phyloP scores from a whole-genome alignment of 2,113 vertebrate species.

The Gymnogyps californianus region DNA sequence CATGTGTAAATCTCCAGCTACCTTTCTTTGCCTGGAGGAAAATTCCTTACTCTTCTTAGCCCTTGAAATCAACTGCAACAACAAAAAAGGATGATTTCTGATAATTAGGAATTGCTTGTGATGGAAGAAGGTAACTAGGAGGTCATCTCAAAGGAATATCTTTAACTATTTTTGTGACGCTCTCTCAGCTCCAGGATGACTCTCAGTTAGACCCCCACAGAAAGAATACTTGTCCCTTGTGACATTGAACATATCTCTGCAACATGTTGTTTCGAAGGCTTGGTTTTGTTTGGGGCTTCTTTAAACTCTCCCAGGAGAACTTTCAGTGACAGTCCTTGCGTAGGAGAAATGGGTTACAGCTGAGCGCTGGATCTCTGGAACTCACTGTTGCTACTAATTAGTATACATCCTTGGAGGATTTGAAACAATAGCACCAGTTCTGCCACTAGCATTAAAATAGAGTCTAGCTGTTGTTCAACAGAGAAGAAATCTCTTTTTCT shows the following conservation, averaged over 20 bases:
- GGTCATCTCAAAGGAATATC: not conserved
- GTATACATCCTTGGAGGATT: not conserved
- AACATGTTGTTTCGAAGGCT: not conserved
- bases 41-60: constrained; percentile 18
- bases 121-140: not conserved
- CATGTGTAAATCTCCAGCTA: constrained; percentile 24
- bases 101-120: not conserved
- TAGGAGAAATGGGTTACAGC: not conserved
- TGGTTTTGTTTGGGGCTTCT: not conserved
- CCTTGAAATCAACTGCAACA: not conserved
- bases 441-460: not conserved
- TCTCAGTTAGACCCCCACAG: not conserved
- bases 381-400: not conserved
- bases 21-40: constrained; percentile 32
- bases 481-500: not conserved
- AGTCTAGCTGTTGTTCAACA: not conserved
- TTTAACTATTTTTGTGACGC: not conserved
- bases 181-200: not conserved
- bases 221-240: not conserved
- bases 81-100: not conserved
- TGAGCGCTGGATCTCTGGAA: not conserved
- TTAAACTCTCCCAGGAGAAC: not conserved
- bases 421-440: not conserved
- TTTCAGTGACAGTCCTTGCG: not conserved
- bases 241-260: not conserved